Percentiles rank a stretch among this genome's conserved stretches.
Evolutionary conservation across 2,797 vertebrate species (phyloP).

Genomic region (Platalea minor): DNA sequence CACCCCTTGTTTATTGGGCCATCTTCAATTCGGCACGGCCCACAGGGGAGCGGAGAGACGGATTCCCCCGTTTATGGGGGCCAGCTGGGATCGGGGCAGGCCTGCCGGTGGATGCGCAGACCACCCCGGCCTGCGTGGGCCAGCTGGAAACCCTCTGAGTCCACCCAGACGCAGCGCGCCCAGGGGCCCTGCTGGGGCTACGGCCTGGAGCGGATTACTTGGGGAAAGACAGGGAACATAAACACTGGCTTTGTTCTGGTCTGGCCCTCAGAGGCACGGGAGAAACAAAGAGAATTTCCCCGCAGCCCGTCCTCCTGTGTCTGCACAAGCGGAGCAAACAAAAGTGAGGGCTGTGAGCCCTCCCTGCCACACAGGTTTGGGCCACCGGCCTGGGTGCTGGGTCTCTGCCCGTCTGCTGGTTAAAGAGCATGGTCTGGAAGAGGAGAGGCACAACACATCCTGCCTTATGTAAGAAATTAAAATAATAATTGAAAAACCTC

Average conservation of each 20-base stretch:
- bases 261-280: neutral
- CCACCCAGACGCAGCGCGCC: neutral
- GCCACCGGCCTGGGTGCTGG: neutral
- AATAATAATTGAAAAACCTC: neutral
- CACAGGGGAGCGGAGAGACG: accelerated
- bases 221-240: neutral
- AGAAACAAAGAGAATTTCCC: neutral
- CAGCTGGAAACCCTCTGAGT: neutral
- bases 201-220: neutral
- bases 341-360: neutral
- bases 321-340: neutral
- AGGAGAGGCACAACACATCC: neutral
- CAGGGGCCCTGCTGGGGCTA: neutral
- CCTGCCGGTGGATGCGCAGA: neutral
- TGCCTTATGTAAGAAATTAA: neutral
- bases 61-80: accelerated
- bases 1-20: neutral
- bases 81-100: neutral
- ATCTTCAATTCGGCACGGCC: neutral
- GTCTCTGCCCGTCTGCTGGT: accelerated
- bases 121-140: neutral
- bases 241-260: neutral
- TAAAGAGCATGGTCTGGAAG: neutral
- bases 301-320: accelerated
- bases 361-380: neutral